Conservation (phyloP, 1,140 invertebrate genomes). For the Chironomus striatipennis region DNA sequence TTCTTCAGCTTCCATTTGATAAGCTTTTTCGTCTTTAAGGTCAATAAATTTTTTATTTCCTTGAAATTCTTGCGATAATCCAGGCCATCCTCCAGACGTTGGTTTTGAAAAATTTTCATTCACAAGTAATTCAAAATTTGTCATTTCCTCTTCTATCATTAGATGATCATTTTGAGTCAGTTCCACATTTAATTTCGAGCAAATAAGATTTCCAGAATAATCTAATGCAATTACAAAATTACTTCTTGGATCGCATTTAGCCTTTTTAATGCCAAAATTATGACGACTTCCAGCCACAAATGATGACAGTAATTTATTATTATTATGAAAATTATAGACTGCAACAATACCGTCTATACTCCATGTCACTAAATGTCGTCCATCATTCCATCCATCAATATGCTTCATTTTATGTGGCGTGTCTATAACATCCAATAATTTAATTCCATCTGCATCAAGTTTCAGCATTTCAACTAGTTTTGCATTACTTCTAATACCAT, state of each 20-base stretch:
- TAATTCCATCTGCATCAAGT: background rate
- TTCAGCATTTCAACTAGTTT: background rate
- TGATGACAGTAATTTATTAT: background rate
- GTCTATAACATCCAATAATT: background rate
- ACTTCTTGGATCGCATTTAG: background rate
- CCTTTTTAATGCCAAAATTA: background rate
- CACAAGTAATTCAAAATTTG: background rate
- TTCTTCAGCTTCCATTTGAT: constrained; percentile 6
- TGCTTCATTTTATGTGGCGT: background rate
- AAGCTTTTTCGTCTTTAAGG: background rate
- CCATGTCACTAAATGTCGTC: background rate
- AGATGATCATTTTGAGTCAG: background rate
- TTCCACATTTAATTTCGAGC: background rate
- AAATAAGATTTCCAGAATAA: background rate
- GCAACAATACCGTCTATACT: background rate
- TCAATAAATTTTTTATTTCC: background rate
- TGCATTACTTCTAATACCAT: background rate
- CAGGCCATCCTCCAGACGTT: background rate
- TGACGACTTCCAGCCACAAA: background rate
- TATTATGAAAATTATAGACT: background rate
- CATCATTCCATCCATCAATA: constrained; percentile 12
- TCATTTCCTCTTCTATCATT: background rate
- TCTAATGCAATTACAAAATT: background rate
- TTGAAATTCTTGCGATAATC: background rate
- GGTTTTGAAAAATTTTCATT: background rate